Evolutionary conservation across 1,140 invertebrate genomes (phyloP), one percentile per base, ranked within the genome.

Genomic region (Caenorhabditis tropicalis): DNA sequence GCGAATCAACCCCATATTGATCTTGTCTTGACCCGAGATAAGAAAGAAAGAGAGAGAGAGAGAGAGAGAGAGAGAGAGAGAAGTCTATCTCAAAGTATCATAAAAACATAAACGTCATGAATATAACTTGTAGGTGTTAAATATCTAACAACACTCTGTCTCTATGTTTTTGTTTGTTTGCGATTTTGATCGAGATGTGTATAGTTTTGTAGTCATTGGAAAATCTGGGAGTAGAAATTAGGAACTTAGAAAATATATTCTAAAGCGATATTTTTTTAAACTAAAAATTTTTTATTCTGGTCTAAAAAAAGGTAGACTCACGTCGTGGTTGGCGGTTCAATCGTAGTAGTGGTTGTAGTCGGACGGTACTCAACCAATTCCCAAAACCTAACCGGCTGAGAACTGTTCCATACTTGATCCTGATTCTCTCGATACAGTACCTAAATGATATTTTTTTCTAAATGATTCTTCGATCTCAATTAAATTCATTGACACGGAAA

Each of bases 381-480:
- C 82, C 82, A 82, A 24, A 82, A 82, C 60, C 82, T 16, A 9
- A 74, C 60, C 16, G 82, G 82, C 36, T 74, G 65, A 21, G 65
- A 74, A n/a, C 65, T 74, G 29, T 74, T 74, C 65, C 33, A 43
- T 0, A 74, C 15, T 21, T 43, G 33, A 43, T 74, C 36, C 36
- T 74, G 36, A 43, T 74, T 74, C n/a, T 74, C 65, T 21, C 65
- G 33, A 43, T 74, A 74, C 19, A 74, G 36, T 27, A 74, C 65
- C 65, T 74, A 56, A 56, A 56, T 27, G 0, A 6, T 27, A 10
- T 1, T 6, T 15, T 19, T 51, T 10, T 27, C 24, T 2, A 56
- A 56, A 56, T 56, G 15, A 27, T 27, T 12, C 53, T 24, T 27
- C 10, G 53, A 10, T 27, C 24, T 56, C 15, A 5, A 12, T 1